phyloP scores from a whole-genome alignment of 2,113 vertebrate genomes.

The Cephalopholis sonnerati region DNA sequence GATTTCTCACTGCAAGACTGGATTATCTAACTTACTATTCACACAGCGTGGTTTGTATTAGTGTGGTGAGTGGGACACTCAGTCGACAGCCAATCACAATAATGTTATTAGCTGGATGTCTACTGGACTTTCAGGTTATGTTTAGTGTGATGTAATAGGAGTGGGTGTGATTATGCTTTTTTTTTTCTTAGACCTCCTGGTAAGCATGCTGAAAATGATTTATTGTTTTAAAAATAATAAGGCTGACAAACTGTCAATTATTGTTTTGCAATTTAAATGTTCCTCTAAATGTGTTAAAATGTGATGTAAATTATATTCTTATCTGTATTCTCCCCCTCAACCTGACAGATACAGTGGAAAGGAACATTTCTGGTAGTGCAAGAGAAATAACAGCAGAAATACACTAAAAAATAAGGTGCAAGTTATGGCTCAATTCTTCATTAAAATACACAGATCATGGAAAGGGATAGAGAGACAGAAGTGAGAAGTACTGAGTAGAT shows the following conservation, averaged over 20 bases:
- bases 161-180: constrained; percentile 36
- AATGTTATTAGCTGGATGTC: constrained; percentile 36
- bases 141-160: constrained; percentile 44
- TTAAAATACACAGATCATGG: no score
- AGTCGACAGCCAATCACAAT: constrained; percentile 3
- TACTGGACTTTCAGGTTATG: constrained; percentile 36
- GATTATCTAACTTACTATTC: constrained; percentile 38
- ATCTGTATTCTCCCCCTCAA: neutral
- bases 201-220: constrained; percentile 9
- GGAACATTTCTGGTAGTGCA: neutral
- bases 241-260: neutral
- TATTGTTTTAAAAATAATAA: neutral
- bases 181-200: neutral
- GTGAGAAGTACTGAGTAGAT: no score
- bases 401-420: neutral
- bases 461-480: no score
- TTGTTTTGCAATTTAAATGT: constrained; percentile 10
- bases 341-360: neutral
- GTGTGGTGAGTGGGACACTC: constrained; percentile 18
- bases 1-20: constrained; percentile 17
- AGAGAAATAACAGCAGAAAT: neutral
- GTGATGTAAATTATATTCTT: neutral
- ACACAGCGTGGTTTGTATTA: neutral
- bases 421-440: no score
- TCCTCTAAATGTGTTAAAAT: neutral